Percentiles rank a stretch among this genome's conserved stretches.
Evolutionary conservation across 2,888 invertebrate genomes (phyloP).

Genomic region (Dexiosoma caninum): DNA sequence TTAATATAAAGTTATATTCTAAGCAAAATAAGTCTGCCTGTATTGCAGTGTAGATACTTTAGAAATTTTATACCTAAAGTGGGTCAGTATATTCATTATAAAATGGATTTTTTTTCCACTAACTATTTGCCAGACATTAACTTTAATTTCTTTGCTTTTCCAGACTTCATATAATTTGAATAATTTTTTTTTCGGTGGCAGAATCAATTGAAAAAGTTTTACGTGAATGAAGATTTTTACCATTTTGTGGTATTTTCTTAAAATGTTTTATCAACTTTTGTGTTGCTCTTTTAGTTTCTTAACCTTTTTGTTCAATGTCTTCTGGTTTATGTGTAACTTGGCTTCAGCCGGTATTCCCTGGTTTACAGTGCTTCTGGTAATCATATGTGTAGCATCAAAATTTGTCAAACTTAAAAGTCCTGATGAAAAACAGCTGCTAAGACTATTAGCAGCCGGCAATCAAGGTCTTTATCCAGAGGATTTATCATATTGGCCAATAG

Average conservation of each 20-base stretch:
- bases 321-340: conserved; percentile 76
- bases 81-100: conserved; percentile 58
- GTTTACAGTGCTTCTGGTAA: conserved; percentile 74
- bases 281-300: conserved; percentile 74
- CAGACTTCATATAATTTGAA: conserved; percentile 21
- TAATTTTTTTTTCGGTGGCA: conserved; percentile 33
- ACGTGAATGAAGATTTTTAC: conserved; percentile 74
- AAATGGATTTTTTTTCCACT: conserved; percentile 38
- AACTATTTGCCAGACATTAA: conserved; percentile 43
- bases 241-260: conserved; percentile 72
- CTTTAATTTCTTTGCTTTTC: conserved; percentile 23
- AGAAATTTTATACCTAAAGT: conserved; percentile 48
- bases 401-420: conserved; percentile 76
- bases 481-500: conserved; percentile 77
- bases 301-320: conserved; percentile 75
- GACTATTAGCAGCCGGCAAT: conserved; percentile 70
- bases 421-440: conserved; percentile 73
- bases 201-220: conserved; percentile 21
- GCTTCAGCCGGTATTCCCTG: conserved; percentile 76
- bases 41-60: conserved; percentile 35
- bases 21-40: conserved; percentile 15
- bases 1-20: conserved; percentile 9
- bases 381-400: conserved; percentile 76
- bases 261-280: conserved; percentile 77
- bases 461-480: conserved; percentile 70